Evolutionary conservation across 2,113 vertebrate genomes (phyloP).

Genomic region (Tachysurus vachellii): DNA sequence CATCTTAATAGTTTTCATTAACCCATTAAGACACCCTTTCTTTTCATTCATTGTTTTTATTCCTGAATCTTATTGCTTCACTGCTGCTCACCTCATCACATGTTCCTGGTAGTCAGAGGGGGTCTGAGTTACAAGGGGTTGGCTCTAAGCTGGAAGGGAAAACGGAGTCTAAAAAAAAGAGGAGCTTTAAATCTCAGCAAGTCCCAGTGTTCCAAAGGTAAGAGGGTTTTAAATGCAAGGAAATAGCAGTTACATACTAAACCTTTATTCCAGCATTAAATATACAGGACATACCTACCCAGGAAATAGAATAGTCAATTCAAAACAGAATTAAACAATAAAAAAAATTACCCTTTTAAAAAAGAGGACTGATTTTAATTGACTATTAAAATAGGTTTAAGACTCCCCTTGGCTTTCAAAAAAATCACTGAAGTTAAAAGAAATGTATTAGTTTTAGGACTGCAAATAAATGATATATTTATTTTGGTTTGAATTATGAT

Average conservation of each 20-base stretch:
- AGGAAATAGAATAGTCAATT: neutral
- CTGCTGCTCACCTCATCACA: slow-evolving; percentile 78
- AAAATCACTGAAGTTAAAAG: neutral
- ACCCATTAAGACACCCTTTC: slow-evolving; percentile 47
- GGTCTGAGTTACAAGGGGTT: slow-evolving; percentile 87
- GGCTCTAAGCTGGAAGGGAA: slow-evolving; percentile 85
- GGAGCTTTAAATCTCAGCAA: slow-evolving; percentile 86
- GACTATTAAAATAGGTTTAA: neutral
- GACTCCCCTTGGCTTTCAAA: slow-evolving; percentile 2
- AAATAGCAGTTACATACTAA: slow-evolving; percentile 16
- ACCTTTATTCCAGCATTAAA: slow-evolving; percentile 1
- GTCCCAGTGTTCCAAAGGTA: slow-evolving; percentile 88
- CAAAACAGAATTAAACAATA: neutral
- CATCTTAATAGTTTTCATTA: slow-evolving; percentile 27
- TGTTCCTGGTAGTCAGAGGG: slow-evolving; percentile 90
- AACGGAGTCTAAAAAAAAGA: slow-evolving; percentile 97
- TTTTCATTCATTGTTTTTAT: slow-evolving; percentile 75
- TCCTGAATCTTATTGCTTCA: slow-evolving; percentile 78
- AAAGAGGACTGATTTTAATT: slow-evolving; percentile 20
- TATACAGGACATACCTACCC: neutral
- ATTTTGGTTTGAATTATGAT: neutral
- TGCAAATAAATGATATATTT: neutral
- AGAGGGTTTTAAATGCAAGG: slow-evolving; percentile 62
- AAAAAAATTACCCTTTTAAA: neutral
- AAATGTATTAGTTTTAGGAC: neutral